phyloP scores from a whole-genome alignment of 53 echinoderm and acorn worm species.

The Echinometra lucunter region DNA sequence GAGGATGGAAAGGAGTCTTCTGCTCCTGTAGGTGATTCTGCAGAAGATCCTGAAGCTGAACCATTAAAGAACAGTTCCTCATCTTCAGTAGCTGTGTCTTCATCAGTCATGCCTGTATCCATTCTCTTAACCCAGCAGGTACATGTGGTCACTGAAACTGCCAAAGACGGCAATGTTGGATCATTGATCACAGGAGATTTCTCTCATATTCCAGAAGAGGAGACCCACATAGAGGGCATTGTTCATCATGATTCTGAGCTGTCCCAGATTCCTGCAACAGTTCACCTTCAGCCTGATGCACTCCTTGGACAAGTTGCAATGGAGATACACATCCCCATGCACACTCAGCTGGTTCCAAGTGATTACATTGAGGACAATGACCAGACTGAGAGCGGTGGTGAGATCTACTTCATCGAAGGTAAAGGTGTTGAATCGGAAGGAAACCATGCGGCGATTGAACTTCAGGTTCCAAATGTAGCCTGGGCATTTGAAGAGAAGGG shows the following conservation, averaged over 20 bases:
- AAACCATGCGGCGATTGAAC: neutral
- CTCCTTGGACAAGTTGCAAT: constrained; percentile 57
- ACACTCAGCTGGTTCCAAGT: constrained; percentile 22
- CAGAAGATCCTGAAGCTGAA: neutral
- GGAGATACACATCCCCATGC: constrained; percentile 60
- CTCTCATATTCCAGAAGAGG: neutral
- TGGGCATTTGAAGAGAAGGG: neutral
- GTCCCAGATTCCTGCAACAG: constrained; percentile 24
- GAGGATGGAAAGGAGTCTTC: neutral
- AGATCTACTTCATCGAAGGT: neutral
- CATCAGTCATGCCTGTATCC: neutral
- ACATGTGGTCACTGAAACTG: neutral
- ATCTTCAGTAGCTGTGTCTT: neutral
- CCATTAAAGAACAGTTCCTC: neutral
- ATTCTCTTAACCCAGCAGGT: constrained; percentile 6
- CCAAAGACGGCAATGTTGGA: neutral
- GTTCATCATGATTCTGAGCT: neutral
- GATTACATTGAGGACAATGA: neutral
- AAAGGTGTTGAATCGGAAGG: neutral
- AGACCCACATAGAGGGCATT: neutral
- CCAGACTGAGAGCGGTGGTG: neutral
- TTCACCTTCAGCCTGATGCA: constrained; percentile 12
- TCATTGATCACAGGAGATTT: neutral
- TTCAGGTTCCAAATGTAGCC: neutral
- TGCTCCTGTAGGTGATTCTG: neutral